Percentiles rank a stretch among this genome's conserved stretches.
phyloP scores from a whole-genome alignment of 2,113 vertebrate species.

The Oryzias woworae region DNA sequence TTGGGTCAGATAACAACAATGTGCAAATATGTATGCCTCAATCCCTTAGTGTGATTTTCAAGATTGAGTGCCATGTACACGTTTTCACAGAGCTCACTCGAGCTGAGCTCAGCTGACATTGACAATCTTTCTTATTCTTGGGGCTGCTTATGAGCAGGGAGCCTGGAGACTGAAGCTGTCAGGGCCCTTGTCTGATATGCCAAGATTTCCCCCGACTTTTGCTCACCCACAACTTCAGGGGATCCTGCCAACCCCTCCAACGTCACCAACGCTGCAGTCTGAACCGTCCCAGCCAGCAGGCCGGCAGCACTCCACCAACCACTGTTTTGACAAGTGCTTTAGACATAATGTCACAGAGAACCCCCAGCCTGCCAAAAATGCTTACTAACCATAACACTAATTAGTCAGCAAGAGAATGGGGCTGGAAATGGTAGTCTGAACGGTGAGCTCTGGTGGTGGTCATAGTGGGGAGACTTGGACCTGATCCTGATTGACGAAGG shows the following conservation, averaged over 20 bases:
- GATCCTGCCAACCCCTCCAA: constrained; percentile 24
- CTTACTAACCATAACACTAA: constrained; percentile 78
- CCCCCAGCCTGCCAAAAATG: constrained; percentile 66
- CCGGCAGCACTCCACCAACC: constrained; percentile 49
- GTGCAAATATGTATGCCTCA: constrained; percentile 1
- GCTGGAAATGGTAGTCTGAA: constrained; percentile 62
- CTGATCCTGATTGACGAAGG: constrained; percentile 65
- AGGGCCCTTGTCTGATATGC: constrained; percentile 44
- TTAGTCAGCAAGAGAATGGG: constrained; percentile 68
- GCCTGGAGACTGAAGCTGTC: constrained; percentile 63
- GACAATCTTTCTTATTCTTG: constrained; percentile 40
- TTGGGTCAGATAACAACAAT: constrained; percentile 24
- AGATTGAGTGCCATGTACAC: constrained; percentile 21
- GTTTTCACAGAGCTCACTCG: constrained; percentile 30
- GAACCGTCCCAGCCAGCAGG: constrained; percentile 30
- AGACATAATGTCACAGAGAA: constrained; percentile 75
- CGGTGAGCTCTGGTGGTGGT: constrained; percentile 38
- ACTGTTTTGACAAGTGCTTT: constrained; percentile 77
- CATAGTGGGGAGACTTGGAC: constrained; percentile 60
- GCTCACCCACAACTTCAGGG: constrained; percentile 53
- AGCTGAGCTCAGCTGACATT: constrained; percentile 46
- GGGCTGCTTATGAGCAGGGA: constrained; percentile 51
- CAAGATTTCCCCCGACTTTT: constrained; percentile 35
- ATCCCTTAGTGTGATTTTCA: constrained; percentile 36
- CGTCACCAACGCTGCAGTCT: constrained; percentile 22